phyloP scores from a whole-genome alignment of 1,140 invertebrate genomes.

The Drepana arcuata region DNA sequence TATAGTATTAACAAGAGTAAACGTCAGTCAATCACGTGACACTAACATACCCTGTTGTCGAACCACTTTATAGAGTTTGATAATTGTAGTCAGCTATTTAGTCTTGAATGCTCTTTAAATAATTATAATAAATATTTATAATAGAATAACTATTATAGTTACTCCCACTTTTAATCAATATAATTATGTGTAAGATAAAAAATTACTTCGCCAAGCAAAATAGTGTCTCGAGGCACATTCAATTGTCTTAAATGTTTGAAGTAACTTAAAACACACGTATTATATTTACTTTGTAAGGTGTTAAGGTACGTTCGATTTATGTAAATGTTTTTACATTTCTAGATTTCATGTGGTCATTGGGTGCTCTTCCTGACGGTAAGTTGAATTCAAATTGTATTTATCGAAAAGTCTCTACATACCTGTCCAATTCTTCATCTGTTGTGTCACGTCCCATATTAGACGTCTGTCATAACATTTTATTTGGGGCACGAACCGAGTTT shows the following conservation, averaged over 20 bases:
- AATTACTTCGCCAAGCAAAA: constrained; percentile 64
- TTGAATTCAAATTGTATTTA: constrained; percentile 58
- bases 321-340: constrained; percentile 83
- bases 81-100: constrained; percentile 37
- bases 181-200: constrained; percentile 14
- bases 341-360: constrained; percentile 99
- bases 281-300: constrained; percentile 48
- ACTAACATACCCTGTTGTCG: constrained; percentile 59
- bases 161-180: constrained; percentile 24
- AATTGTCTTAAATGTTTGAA: constrained; percentile 22
- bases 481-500: too few relatives aligned
- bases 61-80: constrained; percentile 36
- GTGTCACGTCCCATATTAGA: too few relatives aligned
- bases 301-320: constrained; percentile 70
- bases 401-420: constrained; percentile 34
- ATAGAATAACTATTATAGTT: constrained; percentile 29
- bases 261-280: constrained; percentile 32
- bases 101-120: constrained; percentile 39
- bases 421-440: constrained; percentile 28
- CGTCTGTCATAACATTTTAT: too few relatives aligned
- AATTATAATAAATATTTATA: constrained; percentile 35
- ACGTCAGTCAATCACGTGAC: constrained; percentile 23
- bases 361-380: constrained; percentile 96
- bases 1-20: constrained; percentile 62
- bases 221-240: constrained; percentile 62